These are phyloP conservation scores for Hypena proboscidalis DNA, from an alignment of 2,888 invertebrate genomes.

Conservation along the genomic window DNA sequence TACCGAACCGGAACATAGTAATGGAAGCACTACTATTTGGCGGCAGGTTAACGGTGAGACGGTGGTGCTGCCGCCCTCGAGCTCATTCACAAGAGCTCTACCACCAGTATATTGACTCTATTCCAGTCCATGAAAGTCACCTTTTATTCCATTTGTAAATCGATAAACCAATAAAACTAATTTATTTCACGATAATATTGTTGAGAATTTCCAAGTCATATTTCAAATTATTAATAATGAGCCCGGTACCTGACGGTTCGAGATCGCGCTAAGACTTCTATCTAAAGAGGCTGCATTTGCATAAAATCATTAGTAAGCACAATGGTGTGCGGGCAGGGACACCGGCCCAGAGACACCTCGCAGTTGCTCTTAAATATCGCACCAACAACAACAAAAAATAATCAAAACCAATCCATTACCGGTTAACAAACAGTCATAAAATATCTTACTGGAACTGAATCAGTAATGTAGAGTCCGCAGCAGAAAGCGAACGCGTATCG, in stretches of 20 bases:
- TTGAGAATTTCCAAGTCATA: slow-evolving; percentile 79
- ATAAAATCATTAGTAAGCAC: slow-evolving; percentile 86
- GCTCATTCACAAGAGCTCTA: too few species aligned
- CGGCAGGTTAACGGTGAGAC: too few species aligned
- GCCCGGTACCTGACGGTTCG: slow-evolving; percentile 83
- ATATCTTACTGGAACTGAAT: background rate
- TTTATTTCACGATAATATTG: slow-evolving; percentile 67
- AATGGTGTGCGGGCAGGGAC: slow-evolving; percentile 83
- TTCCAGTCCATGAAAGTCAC: background rate
- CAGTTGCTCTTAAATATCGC: slow-evolving; percentile 67
- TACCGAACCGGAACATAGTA: too few species aligned
- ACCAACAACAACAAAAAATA: slow-evolving; percentile 39
- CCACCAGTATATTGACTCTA: background rate
- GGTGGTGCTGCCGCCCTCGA: too few species aligned
- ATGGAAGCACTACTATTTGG: too few species aligned
- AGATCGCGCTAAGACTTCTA: slow-evolving; percentile 85
- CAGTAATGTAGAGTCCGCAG: slow-evolving; percentile 51
- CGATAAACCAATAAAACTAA: slow-evolving; percentile 66
- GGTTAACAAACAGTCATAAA: background rate
- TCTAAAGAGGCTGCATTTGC: slow-evolving; percentile 85
- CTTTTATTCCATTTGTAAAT: slow-evolving; percentile 39
- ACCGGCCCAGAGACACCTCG: slow-evolving; percentile 77
- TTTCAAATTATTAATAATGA: slow-evolving; percentile 84
- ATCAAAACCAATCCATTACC: slow-evolving; percentile 48
- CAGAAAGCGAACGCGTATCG: slow-evolving; percentile 37